Evolutionary conservation across 2,113 vertebrate genomes (phyloP).

Genomic region (Telmatochromis bifrenatus): DNA sequence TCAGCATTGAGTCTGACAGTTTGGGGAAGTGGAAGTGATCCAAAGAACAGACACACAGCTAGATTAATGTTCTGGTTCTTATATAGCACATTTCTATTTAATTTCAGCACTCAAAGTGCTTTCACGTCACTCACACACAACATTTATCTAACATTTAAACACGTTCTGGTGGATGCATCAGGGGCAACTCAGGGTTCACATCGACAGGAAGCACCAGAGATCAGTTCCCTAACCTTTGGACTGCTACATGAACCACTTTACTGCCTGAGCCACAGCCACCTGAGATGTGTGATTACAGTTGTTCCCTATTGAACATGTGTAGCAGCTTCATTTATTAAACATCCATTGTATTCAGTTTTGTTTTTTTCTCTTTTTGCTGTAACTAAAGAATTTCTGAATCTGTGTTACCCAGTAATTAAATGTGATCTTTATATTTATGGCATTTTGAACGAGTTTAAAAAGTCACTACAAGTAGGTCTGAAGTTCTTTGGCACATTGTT

Average conservation of each 20-base stretch:
- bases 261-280: neutral
- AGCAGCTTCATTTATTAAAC: neutral
- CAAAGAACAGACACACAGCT: neutral
- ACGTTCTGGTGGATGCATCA: neutral
- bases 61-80: neutral
- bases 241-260: neutral
- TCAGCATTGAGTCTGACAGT: neutral
- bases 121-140: neutral
- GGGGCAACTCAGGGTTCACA: neutral
- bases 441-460: neutral
- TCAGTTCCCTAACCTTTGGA: neutral
- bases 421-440: neutral
- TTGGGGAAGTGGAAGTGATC: neutral
- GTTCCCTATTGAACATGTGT: neutral
- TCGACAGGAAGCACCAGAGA: neutral
- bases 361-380: neutral
- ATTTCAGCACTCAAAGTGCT: neutral
- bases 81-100: neutral
- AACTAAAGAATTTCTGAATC: neutral
- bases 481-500: neutral
- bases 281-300: neutral
- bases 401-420: neutral
- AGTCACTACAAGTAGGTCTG: neutral
- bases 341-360: neutral
- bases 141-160: neutral